phyloP scores from a whole-genome alignment of 2,888 invertebrate species.

The Thumatha senex region DNA sequence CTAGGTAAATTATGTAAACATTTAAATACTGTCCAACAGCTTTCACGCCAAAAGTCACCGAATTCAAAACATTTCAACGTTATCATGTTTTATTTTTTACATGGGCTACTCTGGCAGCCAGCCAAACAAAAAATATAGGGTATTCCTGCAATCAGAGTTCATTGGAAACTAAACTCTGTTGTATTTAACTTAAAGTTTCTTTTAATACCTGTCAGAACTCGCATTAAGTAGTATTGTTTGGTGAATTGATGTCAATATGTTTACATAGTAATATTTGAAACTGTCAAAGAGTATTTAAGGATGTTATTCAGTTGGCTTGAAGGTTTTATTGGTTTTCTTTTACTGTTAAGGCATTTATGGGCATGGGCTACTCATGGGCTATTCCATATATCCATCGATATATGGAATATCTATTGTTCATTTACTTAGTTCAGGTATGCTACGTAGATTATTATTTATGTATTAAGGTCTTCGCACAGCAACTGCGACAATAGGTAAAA shows the following conservation, averaged over 20 bases:
- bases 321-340: slow-evolving; percentile 14
- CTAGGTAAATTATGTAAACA: slow-evolving; percentile 6
- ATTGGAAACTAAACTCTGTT: slow-evolving; percentile 40
- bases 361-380: no score
- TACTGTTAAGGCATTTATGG: no score
- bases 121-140: slow-evolving; percentile 55
- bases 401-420: no score
- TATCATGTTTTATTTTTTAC: slow-evolving; percentile 55
- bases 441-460: no score
- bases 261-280: slow-evolving; percentile 60
- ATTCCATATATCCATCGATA: no score
- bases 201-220: slow-evolving; percentile 25
- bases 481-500: no score
- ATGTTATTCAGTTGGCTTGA: slow-evolving; percentile 22
- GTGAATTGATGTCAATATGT: slow-evolving; percentile 75
- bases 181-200: slow-evolving; percentile 27
- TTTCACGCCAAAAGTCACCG: slow-evolving; percentile 43
- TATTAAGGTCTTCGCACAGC: no score
- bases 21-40: slow-evolving; percentile 11
- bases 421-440: no score
- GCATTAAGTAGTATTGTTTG: slow-evolving; percentile 63
- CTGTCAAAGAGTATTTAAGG: slow-evolving; percentile 45
- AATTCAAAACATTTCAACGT: slow-evolving; percentile 60
- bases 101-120: slow-evolving; percentile 58
- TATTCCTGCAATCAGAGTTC: slow-evolving; percentile 12